Evolutionary conservation across 2,113 vertebrate genomes (phyloP), one percentile per base, ranked within the genome.

Genomic region (Corythaeola cristata): DNA sequence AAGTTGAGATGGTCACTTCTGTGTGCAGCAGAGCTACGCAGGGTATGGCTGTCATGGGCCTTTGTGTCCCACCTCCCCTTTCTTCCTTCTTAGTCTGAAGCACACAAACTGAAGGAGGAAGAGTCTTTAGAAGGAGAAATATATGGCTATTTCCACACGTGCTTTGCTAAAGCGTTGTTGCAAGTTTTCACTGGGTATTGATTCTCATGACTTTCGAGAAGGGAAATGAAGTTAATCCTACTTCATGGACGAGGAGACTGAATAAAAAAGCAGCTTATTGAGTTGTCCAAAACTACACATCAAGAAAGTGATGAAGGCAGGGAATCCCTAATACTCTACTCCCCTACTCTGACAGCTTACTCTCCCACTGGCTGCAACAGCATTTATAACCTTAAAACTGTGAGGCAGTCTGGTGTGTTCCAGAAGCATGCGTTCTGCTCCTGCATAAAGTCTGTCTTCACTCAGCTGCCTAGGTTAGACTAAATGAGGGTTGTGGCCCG

Each of bases 11-110:
- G 41, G 77, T 66, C 1, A 0, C n/a, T 41, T 27, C 16, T n/a
- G 24, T 8, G 24, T 63, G 28, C 49, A 23, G 20, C 28, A 50
- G 52, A 44, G 52, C 49, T 35, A 3, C 0, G 0, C 13, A 3
- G 50, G 30, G 20, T 21, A 6, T 24, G 32, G 44, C 77, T 74
- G 30, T 74, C 52, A 28, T 26, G 37, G 76, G 56, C 15, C n/a
- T 37, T 73, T 22, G 12, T 26, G 22, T 77, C 37, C 69, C 30
- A 14, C 5, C 22, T 79, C 14, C 9, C 4, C 19, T 77, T 92
- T 66, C 45, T 35, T 53, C 37, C n/a, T 66, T 6, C 63, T 45
- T 19, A 23, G 30, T 44, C 49, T 41, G 30, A 44, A 88, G 37
- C 45, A 55, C 8, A 23, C 20, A 50, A 41, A 33, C 13, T 26